phyloP scores from a whole-genome alignment of 2,888 invertebrate species.

The Acanthosoma haemorrhoidale region DNA sequence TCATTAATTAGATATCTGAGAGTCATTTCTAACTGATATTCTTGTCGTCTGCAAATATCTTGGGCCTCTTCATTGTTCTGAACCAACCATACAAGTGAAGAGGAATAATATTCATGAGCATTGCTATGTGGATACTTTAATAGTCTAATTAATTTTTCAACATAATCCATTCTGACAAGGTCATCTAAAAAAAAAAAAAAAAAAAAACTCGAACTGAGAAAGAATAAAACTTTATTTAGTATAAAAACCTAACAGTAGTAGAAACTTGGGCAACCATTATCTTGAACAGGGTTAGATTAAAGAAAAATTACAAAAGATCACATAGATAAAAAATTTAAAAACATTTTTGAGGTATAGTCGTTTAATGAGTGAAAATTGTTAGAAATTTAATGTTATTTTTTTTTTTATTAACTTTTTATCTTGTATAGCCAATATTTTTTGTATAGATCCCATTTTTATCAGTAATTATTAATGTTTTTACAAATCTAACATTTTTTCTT shows the following conservation, averaged over 20 bases:
- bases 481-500: too few relatives aligned
- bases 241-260: background rate
- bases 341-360: too few relatives aligned
- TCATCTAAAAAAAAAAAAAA: constrained; percentile 35
- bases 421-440: too few relatives aligned
- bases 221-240: background rate
- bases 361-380: too few relatives aligned
- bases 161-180: constrained; percentile 40
- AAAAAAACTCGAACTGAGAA: background rate
- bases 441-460: too few relatives aligned
- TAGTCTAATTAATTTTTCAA: constrained; percentile 40
- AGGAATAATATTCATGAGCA: constrained; percentile 52
- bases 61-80: constrained; percentile 47
- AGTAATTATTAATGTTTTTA: too few relatives aligned
- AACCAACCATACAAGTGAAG: constrained; percentile 49
- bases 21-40: constrained; percentile 47
- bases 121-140: constrained; percentile 41
- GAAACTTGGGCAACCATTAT: too few relatives aligned
- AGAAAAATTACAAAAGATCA: too few relatives aligned
- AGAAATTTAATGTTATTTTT: too few relatives aligned
- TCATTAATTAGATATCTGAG: constrained; percentile 46
- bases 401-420: too few relatives aligned
- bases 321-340: too few relatives aligned
- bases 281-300: too few relatives aligned
- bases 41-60: constrained; percentile 48